Evolutionary conservation across 2,888 invertebrate genomes (phyloP), one percentile per base, ranked within the genome.

Genomic region (Sphaerophoria rueppellii): DNA sequence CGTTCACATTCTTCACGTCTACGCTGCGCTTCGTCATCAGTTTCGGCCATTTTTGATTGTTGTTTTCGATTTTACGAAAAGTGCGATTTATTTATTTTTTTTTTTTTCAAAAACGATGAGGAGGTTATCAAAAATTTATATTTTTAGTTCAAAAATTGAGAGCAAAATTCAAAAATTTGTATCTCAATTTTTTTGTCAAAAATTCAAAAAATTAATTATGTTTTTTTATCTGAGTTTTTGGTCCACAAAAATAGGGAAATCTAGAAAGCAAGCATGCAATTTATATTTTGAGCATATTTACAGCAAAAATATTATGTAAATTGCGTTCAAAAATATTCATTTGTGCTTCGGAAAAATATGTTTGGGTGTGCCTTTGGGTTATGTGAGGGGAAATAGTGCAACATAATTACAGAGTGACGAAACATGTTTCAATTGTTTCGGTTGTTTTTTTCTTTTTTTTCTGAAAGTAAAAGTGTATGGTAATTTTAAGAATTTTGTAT

Each of bases 1-100:
- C 97, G 94, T 93, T 97, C 97, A 95, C 97, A 97, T 96, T 97
- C 97, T 95, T 97, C 97, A 82, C 97, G 94, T 82, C 97, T 93
- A 87, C 94, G 93, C 95, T 95, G 91, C 88, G 91, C 90, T 89
- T 92, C 92, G 79, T 91, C 91, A 87, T 90, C 90, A 88, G 91
- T 91, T 81, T 88, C 88, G 14, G 88, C 83, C 89, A 89, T 89
- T 73, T 76, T 48, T 46, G 24, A 2, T 24, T 16, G 6, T 60
- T 43, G 9, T 32, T 58, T 61, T 57, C 32, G 57, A 24, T 16
- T 67, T 70, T 54, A 60, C 57, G 61, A 61, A 63, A 54, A 79
- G 69, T 76, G 77, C 73, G 50, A 14, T n/a, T 5, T 50, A 75
- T 73, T 50, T 24, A 2, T 24, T 24, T 24, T 24, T 24, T 43